Conservation (phyloP, 2,113 vertebrate species). For the Clarias batrachus region DNA sequence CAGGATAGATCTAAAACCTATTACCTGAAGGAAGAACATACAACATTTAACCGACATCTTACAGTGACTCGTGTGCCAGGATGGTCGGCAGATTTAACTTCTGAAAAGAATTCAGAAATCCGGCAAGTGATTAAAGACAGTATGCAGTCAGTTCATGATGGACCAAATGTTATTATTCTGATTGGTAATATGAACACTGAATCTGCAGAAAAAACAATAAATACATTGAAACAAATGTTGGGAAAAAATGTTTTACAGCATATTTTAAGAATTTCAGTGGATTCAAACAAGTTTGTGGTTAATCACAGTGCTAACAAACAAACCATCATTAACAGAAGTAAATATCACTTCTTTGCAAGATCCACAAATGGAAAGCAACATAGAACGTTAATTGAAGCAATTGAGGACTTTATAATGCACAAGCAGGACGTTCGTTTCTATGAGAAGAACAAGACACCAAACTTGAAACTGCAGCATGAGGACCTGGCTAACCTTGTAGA, state of each 20-base stretch:
- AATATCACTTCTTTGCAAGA: neutral
- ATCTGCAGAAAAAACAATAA: neutral
- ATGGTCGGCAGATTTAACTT: neutral
- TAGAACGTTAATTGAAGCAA: neutral
- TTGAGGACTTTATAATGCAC: neutral
- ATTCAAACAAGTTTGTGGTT: neutral
- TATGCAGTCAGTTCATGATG: neutral
- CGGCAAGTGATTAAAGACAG: neutral
- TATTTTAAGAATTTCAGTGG: neutral
- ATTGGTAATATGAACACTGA: neutral
- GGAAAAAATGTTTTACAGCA: neutral
- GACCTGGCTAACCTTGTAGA: neutral
- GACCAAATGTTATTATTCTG: neutral
- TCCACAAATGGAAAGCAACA: neutral
- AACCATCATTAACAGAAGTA: neutral
- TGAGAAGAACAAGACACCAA: neutral
- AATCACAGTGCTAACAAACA: neutral
- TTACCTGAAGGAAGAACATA: neutral
- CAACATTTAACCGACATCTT: neutral
- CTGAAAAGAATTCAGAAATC: neutral
- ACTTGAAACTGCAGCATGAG: neutral
- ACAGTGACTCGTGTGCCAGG: neutral
- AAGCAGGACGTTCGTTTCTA: neutral
- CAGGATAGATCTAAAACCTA: neutral
- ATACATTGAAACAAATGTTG: neutral